Percentiles rank a stretch among this genome's conserved stretches.
Evolutionary conservation across 2,113 vertebrate genomes (phyloP).

Genomic region (Sinosuthora webbiana): DNA sequence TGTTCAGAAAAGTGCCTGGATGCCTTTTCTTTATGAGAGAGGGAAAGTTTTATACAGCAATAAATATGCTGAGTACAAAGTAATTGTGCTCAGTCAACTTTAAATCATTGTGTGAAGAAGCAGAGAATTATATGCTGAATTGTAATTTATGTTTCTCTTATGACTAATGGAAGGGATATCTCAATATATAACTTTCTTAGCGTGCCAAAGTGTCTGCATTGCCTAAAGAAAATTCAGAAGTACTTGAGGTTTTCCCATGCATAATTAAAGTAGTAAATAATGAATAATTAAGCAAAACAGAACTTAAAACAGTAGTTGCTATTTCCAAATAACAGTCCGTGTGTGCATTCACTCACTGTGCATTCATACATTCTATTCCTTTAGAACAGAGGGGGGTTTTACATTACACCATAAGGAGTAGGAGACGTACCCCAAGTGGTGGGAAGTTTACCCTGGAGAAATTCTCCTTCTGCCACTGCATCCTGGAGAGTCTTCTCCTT

Average conservation of each 20-base stretch:
- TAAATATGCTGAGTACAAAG: conserved; percentile 17
- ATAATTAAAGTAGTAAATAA: conserved; percentile 37
- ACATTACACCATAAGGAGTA: accelerated
- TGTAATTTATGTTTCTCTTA: conserved; percentile 14
- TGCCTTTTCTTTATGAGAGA: not conserved
- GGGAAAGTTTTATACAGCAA: not conserved
- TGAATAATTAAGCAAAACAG: conserved; percentile 41
- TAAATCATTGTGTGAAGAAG: conserved; percentile 9
- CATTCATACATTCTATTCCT: not conserved
- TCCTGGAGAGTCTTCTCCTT: not conserved
- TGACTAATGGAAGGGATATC: conserved; percentile 25
- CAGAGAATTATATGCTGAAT: conserved; percentile 6
- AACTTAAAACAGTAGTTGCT: not conserved
- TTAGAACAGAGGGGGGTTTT: not conserved
- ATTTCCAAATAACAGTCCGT: not conserved
- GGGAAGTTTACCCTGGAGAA: not conserved
- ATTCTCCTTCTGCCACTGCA: not conserved
- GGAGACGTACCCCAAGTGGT: not conserved
- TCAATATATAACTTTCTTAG: not conserved
- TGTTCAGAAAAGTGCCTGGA: not conserved
- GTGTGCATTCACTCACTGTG: not conserved
- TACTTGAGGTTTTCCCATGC: conserved; percentile 18
- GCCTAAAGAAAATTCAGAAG: not conserved
- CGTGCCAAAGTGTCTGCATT: not conserved
- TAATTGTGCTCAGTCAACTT: not conserved